Evolutionary conservation across 2,113 vertebrate genomes (phyloP).

Genomic region (Corythornis cristatus): DNA sequence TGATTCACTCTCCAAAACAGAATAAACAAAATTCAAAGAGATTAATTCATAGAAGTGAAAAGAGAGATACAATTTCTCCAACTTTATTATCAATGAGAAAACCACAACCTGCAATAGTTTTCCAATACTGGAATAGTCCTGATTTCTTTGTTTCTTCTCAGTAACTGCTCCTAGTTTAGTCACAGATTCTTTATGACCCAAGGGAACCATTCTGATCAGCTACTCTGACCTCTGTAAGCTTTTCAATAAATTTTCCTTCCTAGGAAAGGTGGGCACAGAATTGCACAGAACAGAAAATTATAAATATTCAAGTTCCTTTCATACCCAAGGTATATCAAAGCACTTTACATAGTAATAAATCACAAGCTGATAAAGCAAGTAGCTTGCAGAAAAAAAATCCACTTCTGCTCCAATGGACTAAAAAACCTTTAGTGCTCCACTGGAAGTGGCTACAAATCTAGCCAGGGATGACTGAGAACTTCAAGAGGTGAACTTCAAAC

Average conservation of each 20-base stretch:
- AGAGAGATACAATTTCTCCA: constrained; percentile 8
- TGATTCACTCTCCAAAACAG: constrained; percentile 25
- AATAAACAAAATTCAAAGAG: constrained; percentile 55
- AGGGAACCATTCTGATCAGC: not conserved
- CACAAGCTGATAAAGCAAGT: not conserved
- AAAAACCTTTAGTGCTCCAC: not conserved
- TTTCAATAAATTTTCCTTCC: not conserved
- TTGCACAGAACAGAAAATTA: not conserved
- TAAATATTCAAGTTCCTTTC: not conserved
- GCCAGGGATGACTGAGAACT: not conserved
- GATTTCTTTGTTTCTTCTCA: constrained; percentile 48
- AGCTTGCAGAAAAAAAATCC: not conserved
- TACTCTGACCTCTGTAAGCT: not conserved
- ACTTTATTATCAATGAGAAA: constrained; percentile 41
- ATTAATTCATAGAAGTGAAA: constrained; percentile 38
- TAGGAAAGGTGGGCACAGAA: not conserved
- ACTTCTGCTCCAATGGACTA: not conserved
- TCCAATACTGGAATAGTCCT: constrained; percentile 53
- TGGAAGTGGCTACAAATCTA: not conserved
- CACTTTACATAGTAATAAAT: not conserved
- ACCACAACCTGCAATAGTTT: not conserved
- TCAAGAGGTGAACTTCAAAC: not conserved
- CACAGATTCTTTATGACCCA: not conserved
- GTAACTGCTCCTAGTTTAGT: not conserved
- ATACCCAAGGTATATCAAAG: not conserved